Evolutionary conservation across 1,140 invertebrate genomes (phyloP).

Genomic region (Campoletis sonorensis): DNA sequence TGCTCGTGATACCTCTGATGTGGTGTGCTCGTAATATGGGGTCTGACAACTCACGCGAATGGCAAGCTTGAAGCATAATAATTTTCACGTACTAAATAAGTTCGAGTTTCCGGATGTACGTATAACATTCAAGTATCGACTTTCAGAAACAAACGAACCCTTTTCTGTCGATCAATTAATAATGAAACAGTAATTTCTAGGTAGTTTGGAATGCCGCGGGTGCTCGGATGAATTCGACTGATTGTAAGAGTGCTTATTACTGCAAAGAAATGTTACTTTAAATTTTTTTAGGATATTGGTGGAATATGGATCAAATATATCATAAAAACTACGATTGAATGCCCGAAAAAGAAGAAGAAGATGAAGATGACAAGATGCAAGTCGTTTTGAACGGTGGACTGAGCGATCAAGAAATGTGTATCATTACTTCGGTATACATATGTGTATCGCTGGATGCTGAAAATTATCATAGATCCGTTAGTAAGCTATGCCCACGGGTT

Average conservation of each 20-base stretch:
- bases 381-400: background rate
- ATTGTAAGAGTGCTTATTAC: background rate
- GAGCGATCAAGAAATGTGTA: conserved; percentile 14
- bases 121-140: background rate
- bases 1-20: conserved; percentile 8
- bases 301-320: background rate
- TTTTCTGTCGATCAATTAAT: background rate
- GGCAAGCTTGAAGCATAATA: background rate
- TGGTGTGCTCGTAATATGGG: background rate
- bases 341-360: background rate
- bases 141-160: background rate
- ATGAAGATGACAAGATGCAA: background rate
- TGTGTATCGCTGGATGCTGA: background rate
- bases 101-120: background rate
- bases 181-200: no score
- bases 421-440: conserved; percentile 8
- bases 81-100: background rate
- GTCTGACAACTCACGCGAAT: background rate
- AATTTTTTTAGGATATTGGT: background rate
- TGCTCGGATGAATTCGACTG: no score
- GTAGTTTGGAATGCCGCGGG: no score
- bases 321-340: background rate
- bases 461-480: conserved; percentile 8
- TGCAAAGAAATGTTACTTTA: background rate
- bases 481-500: conserved; percentile 13